Evolutionary conservation across 2,113 vertebrate genomes (phyloP).

Genomic region (Pavo muticus): DNA sequence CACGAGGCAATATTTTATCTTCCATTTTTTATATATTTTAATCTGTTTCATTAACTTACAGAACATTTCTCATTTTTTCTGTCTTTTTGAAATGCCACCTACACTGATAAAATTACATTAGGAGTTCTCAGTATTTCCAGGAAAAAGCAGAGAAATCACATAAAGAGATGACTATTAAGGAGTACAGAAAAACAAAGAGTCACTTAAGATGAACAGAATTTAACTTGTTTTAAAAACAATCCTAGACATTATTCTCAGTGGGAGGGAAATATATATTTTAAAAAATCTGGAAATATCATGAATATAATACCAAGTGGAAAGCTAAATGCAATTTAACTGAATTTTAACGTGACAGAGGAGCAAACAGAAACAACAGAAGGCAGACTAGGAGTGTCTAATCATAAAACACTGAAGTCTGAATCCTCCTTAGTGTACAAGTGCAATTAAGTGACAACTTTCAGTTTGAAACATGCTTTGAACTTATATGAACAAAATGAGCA

Average conservation of each 20-base stretch:
- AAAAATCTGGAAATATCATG: background rate
- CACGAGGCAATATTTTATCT: background rate
- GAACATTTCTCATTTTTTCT: conserved; percentile 22
- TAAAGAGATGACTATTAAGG: conserved; percentile 25
- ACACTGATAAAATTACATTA: conserved; percentile 50
- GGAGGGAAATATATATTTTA: background rate
- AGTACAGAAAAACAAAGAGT: conserved; percentile 19
- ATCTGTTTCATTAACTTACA: conserved; percentile 31
- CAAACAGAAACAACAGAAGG: background rate
- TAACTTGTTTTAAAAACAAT: conserved; percentile 39
- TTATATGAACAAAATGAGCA: background rate
- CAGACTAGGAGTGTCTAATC: background rate
- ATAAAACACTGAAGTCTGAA: background rate
- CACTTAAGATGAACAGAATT: conserved; percentile 9
- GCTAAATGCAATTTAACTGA: background rate
- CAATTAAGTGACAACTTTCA: background rate
- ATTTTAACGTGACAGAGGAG: background rate
- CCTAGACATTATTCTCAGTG: background rate
- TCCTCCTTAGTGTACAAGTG: background rate
- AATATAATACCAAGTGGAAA: background rate
- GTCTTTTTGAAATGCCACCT: conserved; percentile 62
- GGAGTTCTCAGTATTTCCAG: conserved; percentile 43
- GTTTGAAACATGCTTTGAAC: background rate
- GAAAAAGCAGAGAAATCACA: conserved; percentile 10
- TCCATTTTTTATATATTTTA: background rate